These are phyloP conservation scores for Burhinus oedicnemus DNA, from an alignment of 2,113 vertebrate species.

Conservation along the genomic window DNA sequence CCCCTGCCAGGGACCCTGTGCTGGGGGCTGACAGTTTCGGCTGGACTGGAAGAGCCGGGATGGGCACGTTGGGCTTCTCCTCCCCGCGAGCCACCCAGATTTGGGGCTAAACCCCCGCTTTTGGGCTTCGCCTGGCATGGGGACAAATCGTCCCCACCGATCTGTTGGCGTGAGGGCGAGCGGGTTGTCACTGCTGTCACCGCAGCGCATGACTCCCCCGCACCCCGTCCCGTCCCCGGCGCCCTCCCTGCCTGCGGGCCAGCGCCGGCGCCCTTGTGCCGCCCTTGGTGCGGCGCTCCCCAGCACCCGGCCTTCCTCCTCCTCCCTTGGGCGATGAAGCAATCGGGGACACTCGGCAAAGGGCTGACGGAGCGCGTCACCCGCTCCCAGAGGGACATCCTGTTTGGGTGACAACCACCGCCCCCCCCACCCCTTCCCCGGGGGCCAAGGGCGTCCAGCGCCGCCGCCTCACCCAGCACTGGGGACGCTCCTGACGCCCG, in stretches of 20 bases:
- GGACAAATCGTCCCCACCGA: rapidly evolving
- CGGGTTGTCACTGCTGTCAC: not conserved
- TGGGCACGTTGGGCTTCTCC: not conserved
- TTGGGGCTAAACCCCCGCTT: not conserved
- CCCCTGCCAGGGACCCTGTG: not conserved
- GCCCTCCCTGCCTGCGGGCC: slow-evolving; percentile 41
- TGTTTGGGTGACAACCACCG: slow-evolving; percentile 41
- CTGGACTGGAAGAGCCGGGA: not conserved
- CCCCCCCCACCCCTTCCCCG: not conserved
- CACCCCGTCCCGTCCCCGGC: not conserved
- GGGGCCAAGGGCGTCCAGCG: not conserved
- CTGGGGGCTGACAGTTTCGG: not conserved
- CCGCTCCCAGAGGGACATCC: slow-evolving; percentile 49
- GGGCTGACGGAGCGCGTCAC: slow-evolving; percentile 57
- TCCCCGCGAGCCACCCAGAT: not conserved
- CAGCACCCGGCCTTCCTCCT: not conserved
- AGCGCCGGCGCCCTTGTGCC: slow-evolving; percentile 52
- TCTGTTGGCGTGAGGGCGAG: not conserved
- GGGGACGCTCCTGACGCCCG: not conserved
- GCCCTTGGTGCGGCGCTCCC: slow-evolving; percentile 39
- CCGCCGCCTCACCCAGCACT: not conserved
- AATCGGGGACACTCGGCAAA: slow-evolving; percentile 55
- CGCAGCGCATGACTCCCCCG: not conserved
- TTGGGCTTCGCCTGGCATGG: rapidly evolving
- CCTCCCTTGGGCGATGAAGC: slow-evolving; percentile 62